These are phyloP conservation scores for Drosophila eugracilis DNA, from an alignment of 1,140 invertebrate genomes.

Conservation along the genomic window DNA sequence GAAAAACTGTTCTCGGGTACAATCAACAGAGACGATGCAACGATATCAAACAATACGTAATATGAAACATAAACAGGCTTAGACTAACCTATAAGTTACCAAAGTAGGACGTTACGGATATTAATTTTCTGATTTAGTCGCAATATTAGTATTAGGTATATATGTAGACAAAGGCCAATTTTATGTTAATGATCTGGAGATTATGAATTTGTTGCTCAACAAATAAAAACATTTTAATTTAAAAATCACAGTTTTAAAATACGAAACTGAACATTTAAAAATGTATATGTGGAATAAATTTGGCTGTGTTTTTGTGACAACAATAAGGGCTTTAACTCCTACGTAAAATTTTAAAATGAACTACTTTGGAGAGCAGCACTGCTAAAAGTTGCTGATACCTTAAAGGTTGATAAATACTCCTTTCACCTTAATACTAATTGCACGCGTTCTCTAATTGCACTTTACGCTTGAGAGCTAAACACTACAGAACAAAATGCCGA, in stretches of 20 bases:
- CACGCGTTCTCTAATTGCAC: conserved; percentile 70
- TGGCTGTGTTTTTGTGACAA: not conserved
- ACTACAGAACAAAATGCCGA: conserved; percentile 15
- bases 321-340: too few relatives aligned
- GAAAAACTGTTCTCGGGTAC: conserved; percentile 1
- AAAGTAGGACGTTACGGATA: conserved; percentile 14
- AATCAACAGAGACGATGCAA: not conserved
- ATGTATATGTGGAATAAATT: not conserved
- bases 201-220: not conserved
- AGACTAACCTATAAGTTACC: conserved; percentile 14
- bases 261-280: not conserved
- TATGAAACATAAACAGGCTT: conserved; percentile 9
- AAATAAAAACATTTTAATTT: not conserved
- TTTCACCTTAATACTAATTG: conserved; percentile 59
- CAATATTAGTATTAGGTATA: conserved; percentile 1
- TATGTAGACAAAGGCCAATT: not conserved
- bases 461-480: conserved; percentile 55
- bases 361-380: conserved; percentile 8
- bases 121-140: not conserved
- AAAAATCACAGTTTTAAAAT: not conserved
- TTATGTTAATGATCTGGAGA: not conserved
- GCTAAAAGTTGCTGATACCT: not conserved
- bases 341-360: not conserved
- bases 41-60: conserved; percentile 27
- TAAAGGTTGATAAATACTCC: conserved; percentile 8